Percentiles rank a stretch among this genome's conserved stretches.
These are phyloP conservation scores for Micronycteris hirsuta DNA, from an alignment of 2,113 vertebrate species.

Conservation along the genomic window DNA sequence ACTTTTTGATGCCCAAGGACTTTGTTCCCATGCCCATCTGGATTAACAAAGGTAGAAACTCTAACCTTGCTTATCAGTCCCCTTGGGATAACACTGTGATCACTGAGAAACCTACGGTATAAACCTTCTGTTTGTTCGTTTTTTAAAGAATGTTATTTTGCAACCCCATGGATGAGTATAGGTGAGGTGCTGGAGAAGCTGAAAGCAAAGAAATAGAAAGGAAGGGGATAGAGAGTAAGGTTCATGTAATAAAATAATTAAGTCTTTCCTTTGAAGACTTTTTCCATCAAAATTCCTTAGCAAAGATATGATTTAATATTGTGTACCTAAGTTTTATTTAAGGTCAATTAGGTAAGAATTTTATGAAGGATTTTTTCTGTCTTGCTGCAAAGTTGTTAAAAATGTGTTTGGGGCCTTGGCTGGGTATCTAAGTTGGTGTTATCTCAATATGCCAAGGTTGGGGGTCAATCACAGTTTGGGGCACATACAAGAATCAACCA, in stretches of 20 bases:
- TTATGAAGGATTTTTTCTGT: neutral
- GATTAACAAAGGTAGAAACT: slow-evolving; percentile 27
- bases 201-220: neutral
- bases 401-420: neutral
- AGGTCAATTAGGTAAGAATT: neutral
- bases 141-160: slow-evolving; percentile 19
- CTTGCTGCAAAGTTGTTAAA: neutral
- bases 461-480: too few species aligned
- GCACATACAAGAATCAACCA: too few species aligned
- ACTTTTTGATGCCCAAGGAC: slow-evolving; percentile 16
- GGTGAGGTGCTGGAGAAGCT: neutral
- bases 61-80: neutral
- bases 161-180: neutral
- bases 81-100: neutral
- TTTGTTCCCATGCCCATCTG: slow-evolving; percentile 23
- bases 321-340: slow-evolving; percentile 5
- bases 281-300: neutral
- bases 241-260: neutral
- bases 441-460: too few species aligned
- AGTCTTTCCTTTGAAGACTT: neutral
- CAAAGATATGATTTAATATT: slow-evolving; percentile 33
- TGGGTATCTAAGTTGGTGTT: too few species aligned
- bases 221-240: neutral
- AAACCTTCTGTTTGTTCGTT: neutral
- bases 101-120: neutral